A percentile compares a stretch with the other conserved stretches of the same genome.
phyloP scores from a whole-genome alignment of 2,113 vertebrate genomes.

The Motacilla tschutschensis region DNA sequence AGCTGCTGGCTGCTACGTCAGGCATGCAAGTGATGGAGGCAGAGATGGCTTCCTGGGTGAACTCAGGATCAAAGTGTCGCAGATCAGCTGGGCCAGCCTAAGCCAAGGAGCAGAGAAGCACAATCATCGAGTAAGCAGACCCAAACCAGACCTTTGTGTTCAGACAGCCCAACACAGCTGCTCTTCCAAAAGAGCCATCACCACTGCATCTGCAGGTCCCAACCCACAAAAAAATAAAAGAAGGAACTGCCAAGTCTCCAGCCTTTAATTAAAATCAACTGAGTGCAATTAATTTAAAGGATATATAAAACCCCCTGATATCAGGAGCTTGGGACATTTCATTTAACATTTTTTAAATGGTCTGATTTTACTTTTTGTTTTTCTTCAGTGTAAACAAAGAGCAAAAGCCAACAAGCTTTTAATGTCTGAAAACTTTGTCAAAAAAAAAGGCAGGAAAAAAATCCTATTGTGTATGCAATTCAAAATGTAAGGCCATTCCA shows the following conservation, averaged over 20 bases:
- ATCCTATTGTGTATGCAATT: not conserved
- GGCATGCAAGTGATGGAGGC: constrained; percentile 88
- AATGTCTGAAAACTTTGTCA: not conserved
- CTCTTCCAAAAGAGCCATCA: accelerated
- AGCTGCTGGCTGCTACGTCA: constrained; percentile 83
- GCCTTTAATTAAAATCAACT: not conserved
- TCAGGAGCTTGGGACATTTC: not conserved
- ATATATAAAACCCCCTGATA: not conserved
- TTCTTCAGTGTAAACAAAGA: not conserved
- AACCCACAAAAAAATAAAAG: not conserved
- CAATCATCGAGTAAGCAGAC: accelerated
- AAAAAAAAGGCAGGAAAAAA: not conserved
- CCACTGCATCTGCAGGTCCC: not conserved
- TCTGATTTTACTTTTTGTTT: not conserved
- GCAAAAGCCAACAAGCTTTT: not conserved
- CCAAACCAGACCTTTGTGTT: accelerated
- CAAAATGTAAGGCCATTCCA: not conserved
- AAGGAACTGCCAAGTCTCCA: not conserved
- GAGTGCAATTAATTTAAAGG: constrained; percentile 4
- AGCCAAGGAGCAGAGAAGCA: not conserved
- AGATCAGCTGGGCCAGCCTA: constrained; percentile 94
- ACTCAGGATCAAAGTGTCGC: constrained; percentile 93
- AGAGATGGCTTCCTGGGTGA: constrained; percentile 92
- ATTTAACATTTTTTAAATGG: not conserved
- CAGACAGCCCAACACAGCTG: not conserved